These are phyloP conservation scores for Pteropus rufus DNA, from an alignment of 2,797 vertebrate genomes.

Conservation along the genomic window DNA sequence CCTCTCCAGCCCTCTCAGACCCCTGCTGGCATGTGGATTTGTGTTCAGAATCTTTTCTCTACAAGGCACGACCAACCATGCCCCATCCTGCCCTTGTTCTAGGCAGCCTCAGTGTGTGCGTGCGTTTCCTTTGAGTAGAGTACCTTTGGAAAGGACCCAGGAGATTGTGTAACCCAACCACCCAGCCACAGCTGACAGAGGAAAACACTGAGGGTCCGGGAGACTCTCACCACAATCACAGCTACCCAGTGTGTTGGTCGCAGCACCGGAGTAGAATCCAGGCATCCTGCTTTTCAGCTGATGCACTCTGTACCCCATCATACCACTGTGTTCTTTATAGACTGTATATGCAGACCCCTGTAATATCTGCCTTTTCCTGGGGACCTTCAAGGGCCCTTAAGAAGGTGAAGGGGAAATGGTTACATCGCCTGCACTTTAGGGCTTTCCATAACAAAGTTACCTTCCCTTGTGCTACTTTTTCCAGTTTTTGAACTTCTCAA, in stretches of 20 bases:
- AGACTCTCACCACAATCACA: rapidly evolving
- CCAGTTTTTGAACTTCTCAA: not conserved
- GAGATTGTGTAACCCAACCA: not conserved
- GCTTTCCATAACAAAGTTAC: not conserved
- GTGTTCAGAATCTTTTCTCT: not conserved
- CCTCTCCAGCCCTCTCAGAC: not conserved
- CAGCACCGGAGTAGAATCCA: rapidly evolving
- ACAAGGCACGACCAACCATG: not conserved
- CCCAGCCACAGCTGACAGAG: not conserved
- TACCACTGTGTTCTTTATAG: not conserved
- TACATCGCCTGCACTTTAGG: rapidly evolving
- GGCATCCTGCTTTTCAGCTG: not conserved
- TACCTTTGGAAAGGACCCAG: not conserved
- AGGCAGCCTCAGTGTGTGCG: not conserved
- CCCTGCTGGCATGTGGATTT: not conserved
- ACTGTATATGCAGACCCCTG: not conserved
- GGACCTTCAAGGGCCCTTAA: not conserved
- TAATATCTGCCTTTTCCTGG: not conserved
- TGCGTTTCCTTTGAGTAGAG: not conserved
- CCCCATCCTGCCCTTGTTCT: not conserved
- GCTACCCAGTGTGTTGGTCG: rapidly evolving
- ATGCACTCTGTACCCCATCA: not conserved
- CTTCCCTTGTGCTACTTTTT: conserved; percentile 18
- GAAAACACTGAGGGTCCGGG: not conserved
- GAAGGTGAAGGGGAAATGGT: not conserved